phyloP scores from a whole-genome alignment of 2,113 vertebrate genomes.

The Catharus bicknelli region DNA sequence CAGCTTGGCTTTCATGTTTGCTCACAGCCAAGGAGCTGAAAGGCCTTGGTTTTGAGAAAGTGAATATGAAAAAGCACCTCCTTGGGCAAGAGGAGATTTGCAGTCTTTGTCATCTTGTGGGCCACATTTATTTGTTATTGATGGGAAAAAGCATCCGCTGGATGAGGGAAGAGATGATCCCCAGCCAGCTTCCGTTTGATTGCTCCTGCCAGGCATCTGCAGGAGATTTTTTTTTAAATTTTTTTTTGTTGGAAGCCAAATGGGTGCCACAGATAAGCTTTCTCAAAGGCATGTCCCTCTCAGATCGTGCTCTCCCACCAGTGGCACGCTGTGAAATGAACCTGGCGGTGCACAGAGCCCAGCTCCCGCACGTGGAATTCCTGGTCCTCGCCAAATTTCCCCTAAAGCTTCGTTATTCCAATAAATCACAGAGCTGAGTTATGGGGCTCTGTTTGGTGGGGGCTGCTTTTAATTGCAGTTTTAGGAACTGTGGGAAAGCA shows the following conservation, averaged over 20 bases:
- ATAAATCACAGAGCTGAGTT: constrained; percentile 54
- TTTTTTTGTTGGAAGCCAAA: neutral
- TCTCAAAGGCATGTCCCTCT: constrained; percentile 8
- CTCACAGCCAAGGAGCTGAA: neutral
- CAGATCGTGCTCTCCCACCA: neutral
- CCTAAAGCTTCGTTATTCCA: constrained; percentile 46
- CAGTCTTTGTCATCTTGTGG: neutral
- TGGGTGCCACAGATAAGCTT: constrained; percentile 41
- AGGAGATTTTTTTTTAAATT: neutral
- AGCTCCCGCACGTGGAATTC: neutral
- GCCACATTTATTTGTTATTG: neutral
- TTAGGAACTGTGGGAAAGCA: constrained; percentile 68
- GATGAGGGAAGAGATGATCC: neutral
- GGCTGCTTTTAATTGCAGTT: constrained; percentile 69
- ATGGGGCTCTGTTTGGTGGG: constrained; percentile 60
- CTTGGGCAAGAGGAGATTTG: neutral
- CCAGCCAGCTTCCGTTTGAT: neutral
- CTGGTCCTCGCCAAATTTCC: constrained; percentile 50
- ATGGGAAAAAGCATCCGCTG: neutral
- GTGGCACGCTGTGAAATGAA: neutral
- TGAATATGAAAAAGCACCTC: neutral
- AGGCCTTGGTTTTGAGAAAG: neutral
- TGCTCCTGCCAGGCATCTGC: neutral
- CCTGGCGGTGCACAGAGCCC: rapidly evolving
- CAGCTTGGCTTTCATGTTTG: neutral